Conservation (phyloP, 2,888 invertebrate species). For the Patella pellucida region DNA sequence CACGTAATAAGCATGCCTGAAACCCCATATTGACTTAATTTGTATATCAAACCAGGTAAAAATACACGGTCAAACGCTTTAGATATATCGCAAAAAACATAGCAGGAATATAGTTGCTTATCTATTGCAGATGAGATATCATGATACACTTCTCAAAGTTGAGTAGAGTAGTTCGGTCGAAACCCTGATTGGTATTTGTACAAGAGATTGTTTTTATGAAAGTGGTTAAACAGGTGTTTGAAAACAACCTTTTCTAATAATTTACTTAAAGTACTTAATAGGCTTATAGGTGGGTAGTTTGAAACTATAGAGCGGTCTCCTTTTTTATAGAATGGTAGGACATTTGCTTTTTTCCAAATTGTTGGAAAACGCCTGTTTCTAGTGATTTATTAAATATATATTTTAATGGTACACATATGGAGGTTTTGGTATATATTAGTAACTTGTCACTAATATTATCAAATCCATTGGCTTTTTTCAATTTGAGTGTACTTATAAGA, state of each 20-base stretch:
- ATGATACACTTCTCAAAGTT: constrained; percentile 25
- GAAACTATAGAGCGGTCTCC: no score
- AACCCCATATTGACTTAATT: constrained; percentile 19
- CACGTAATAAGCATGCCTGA: no score
- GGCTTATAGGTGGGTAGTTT: no score
- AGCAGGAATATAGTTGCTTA: constrained; percentile 15
- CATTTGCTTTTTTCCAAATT: neutral
- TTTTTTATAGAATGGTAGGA: neutral
- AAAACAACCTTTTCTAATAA: neutral
- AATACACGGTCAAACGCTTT: constrained; percentile 32
- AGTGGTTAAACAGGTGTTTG: constrained; percentile 14
- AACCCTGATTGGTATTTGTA: constrained; percentile 17
- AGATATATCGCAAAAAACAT: constrained; percentile 23
- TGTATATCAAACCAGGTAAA: constrained; percentile 23
- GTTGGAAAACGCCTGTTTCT: neutral
- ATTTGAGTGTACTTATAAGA: neutral
- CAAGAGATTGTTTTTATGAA: constrained; percentile 9
- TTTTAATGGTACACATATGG: neutral
- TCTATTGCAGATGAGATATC: constrained; percentile 17
- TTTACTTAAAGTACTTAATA: neutral
- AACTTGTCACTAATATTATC: neutral
- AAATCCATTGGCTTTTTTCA: neutral
- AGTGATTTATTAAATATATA: neutral
- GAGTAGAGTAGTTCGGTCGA: constrained; percentile 20
- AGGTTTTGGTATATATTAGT: neutral